These are phyloP conservation scores for Alectura lathami DNA, from an alignment of 2,113 vertebrate genomes.

Conservation along the genomic window DNA sequence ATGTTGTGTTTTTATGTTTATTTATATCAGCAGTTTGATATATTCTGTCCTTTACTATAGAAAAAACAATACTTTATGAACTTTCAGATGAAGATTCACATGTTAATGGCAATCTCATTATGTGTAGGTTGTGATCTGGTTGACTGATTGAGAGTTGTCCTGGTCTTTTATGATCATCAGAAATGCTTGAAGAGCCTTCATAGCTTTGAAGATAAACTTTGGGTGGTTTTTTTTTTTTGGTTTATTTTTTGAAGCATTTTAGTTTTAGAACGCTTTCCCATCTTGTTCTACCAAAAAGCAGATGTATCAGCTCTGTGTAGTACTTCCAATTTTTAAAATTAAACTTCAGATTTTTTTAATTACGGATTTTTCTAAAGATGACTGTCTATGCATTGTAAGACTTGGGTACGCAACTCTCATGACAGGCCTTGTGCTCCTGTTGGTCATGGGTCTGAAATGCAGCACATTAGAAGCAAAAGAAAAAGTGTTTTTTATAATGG, in stretches of 20 bases:
- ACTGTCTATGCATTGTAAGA: background rate
- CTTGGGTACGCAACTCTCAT: background rate
- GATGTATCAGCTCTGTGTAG: background rate
- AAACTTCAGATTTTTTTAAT: background rate
- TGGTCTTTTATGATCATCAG: background rate
- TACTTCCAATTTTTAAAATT: background rate
- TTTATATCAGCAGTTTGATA: background rate
- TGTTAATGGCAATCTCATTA: background rate
- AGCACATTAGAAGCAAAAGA: background rate
- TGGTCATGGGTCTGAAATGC: background rate
- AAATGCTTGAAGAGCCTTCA: background rate
- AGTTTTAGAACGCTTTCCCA: background rate
- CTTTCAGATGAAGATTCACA: background rate
- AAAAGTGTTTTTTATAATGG: background rate
- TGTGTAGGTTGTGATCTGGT: background rate
- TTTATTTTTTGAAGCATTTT: background rate
- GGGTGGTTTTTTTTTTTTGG: too few species aligned
- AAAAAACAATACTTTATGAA: background rate
- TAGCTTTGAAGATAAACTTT: background rate
- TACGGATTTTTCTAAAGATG: background rate
- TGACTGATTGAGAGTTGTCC: background rate
- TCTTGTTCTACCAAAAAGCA: background rate
- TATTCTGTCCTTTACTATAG: background rate
- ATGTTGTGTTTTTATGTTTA: background rate
- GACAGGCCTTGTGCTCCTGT: background rate